Base-by-base conservation (phyloP, 2,888 invertebrate genomes). In the Platerodrilus igneus region DNA sequence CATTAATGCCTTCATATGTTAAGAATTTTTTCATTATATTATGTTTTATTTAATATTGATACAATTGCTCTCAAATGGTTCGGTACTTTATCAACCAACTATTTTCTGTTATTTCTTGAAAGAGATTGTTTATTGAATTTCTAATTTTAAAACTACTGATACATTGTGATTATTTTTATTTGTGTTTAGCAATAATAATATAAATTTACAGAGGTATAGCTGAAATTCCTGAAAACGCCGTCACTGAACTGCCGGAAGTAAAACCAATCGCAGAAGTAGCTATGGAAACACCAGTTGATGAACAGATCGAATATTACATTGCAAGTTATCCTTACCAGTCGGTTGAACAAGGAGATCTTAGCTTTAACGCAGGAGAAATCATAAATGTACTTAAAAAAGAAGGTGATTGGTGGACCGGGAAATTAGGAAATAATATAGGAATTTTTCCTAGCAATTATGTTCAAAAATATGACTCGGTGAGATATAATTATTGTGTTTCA, bases 401-500 rank as follows among this genome's bases (percentile, higher is more conserved):
- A 45, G 96, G 94, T 0, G 96, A 97, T 63, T 99, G 97, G 97
- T 99, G 97, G 97, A 95, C 95, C 3, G 97, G 97, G 16, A 79
- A 82, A 49, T 78, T 92, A 51, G 89, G 85, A 22, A 75, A 81
- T 55, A 67, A 67, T 68, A 71, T 75, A 6, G 99, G 99, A 37
- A 93, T 97, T 52, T 99, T 99, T 71, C 99, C 99, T 0, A 93
- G 92, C 2, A 97, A 95, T 74, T 99, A 97, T 70, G 97, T 91
- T 36, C 85, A 86, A 58, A 80, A 78, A 29, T 80, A 79, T 1
- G 78, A 78, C 51, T 71, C 44, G 23, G 53, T 47, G 17, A 56
- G 63, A 58, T 58, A 58, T 55, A 30, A 25, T 2, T 33, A 25
- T 15, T 11, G 22, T 42, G 43, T 44, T 34, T 29, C 28, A 33